phyloP scores from a whole-genome alignment of 2,113 vertebrate species.

The Planiliza haematocheilus region DNA sequence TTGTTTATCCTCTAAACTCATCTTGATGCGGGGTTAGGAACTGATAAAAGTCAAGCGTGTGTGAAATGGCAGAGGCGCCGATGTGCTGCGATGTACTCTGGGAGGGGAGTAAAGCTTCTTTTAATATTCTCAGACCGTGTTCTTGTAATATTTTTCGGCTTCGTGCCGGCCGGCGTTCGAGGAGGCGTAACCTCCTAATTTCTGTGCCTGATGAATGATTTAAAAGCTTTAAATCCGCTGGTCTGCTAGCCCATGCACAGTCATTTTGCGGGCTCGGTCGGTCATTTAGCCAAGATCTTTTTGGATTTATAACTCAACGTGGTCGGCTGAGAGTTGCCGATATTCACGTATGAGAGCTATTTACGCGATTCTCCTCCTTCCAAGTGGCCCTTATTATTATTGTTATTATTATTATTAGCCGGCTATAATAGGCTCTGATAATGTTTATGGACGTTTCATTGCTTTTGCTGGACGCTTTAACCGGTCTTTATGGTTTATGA shows the following conservation, averaged over 20 bases:
- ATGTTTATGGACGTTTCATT: slow-evolving; percentile 73
- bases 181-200: slow-evolving; percentile 14
- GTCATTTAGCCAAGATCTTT: slow-evolving; percentile 7
- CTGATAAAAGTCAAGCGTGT: slow-evolving; percentile 28
- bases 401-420: slow-evolving; percentile 33
- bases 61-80: slow-evolving; percentile 27
- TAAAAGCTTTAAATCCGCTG: slow-evolving; percentile 1
- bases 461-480: slow-evolving; percentile 74
- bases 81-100: slow-evolving; percentile 15
- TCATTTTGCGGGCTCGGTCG: slow-evolving; percentile 13
- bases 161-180: slow-evolving; percentile 4
- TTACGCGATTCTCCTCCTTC: slow-evolving; percentile 14
- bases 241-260: neutral
- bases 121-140: slow-evolving; percentile 20
- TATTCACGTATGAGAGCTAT: neutral
- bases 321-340: slow-evolving; percentile 1
- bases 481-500: slow-evolving; percentile 68
- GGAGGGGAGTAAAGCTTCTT: slow-evolving; percentile 1
- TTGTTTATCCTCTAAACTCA: slow-evolving; percentile 8
- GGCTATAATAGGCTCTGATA: slow-evolving; percentile 56
- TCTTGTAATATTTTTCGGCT: slow-evolving; percentile 3
- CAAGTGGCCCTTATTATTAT: slow-evolving; percentile 26
- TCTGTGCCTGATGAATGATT: slow-evolving; percentile 31
- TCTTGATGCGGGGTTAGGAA: neutral
- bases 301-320: neutral